Evolutionary conservation across 2,797 vertebrate species (phyloP).

Genomic region (Phataginus tricuspis): DNA sequence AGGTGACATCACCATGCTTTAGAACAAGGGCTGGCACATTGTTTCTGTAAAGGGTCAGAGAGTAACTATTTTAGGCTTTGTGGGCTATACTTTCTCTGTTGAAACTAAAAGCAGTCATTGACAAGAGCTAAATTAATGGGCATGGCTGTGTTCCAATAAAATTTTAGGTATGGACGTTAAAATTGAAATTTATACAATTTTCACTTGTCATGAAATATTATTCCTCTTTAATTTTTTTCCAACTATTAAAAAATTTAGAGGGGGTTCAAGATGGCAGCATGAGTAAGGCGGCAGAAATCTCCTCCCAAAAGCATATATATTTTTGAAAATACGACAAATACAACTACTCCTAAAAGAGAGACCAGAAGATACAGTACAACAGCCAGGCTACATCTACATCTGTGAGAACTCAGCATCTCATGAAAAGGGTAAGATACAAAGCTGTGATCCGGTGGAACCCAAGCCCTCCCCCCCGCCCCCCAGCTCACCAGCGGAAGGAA

Average conservation of each 20-base stretch:
- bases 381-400: too few relatives aligned
- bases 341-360: too few relatives aligned
- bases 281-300: too few relatives aligned
- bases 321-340: too few relatives aligned
- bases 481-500: too few relatives aligned
- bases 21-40: background rate
- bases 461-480: too few relatives aligned
- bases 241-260: background rate
- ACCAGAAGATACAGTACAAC: too few relatives aligned
- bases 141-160: background rate
- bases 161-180: background rate
- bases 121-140: background rate
- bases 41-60: background rate
- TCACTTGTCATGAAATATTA: background rate
- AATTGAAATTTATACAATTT: conserved; percentile 15
- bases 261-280: too few relatives aligned
- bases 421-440: too few relatives aligned
- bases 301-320: too few relatives aligned
- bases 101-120: background rate
- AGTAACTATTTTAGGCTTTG: background rate
- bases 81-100: background rate
- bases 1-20: background rate
- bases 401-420: too few relatives aligned
- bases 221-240: background rate
- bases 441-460: too few relatives aligned